Evolutionary conservation across 2,113 vertebrate genomes (phyloP), one percentile per base, ranked within the genome.

Genomic region (Chamaea fasciata): DNA sequence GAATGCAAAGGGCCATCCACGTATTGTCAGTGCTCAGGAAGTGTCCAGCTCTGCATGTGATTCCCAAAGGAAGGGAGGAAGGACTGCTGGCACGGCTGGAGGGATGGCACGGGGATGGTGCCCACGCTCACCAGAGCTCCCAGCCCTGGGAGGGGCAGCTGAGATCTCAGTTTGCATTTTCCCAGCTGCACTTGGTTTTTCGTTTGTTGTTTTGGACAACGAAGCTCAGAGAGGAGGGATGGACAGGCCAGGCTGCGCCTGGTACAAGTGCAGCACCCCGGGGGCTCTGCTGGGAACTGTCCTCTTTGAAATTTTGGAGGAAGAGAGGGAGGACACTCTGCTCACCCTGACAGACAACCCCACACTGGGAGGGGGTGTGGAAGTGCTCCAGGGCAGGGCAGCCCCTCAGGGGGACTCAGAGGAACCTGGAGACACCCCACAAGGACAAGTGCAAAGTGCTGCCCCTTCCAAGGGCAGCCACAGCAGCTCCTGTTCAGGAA

Each of bases 301-400:
- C 23, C 39, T 42, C 16, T 70, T 12, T 8, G 13, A 23, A 9
- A 2, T 2, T 35, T 31, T 42, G 20, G 53, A 77, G 63, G 57
- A 44, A 22, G 7, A 19, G n/a, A 60, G 17, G 1, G 9, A 84
- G 35, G 2, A 7, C 9, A 1, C 37, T 5, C 52, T 11, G 2
- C 3, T 65, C 70, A 24, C 4, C 1, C n/a, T 56, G 10, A 16
- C 7, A 74, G 69, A 31, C 6, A 20, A 4, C 26, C 60, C 68
- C 81, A 50, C 30, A 31, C 3, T 19, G 26, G 60, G 47, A 83
- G 39, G 42, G 55, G 10, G 15, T 6, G 8, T 9, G 5, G 1
- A 49, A 75, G 27, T 4, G 56, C 71, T 65, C 3, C 2, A 62
- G 37, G 71, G 56, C 67, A 83, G 57, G 55, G 55, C 46, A 78